Percentiles rank a stretch among this genome's conserved stretches.
These are phyloP conservation scores for Cheirogaleus medius DNA, from an alignment of 2,113 vertebrate species.

Conservation along the genomic window DNA sequence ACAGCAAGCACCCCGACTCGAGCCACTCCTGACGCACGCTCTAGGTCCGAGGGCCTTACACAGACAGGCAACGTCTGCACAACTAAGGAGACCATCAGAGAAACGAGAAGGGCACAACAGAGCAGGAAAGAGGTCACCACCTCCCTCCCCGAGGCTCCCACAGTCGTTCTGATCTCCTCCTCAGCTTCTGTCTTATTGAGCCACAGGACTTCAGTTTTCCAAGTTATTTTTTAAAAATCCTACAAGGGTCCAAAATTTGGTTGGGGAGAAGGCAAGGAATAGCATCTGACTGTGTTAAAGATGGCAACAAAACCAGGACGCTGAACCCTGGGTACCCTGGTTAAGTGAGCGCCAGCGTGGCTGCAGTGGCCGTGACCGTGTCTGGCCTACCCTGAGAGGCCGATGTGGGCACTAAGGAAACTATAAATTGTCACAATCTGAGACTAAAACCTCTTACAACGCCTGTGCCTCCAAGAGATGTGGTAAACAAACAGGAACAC, in stretches of 20 bases:
- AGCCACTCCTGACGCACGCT: no score
- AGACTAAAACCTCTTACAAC: no score
- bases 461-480: rapidly evolving
- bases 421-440: rapidly evolving
- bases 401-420: not conserved
- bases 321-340: not conserved
- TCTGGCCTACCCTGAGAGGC: not conserved
- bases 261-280: rapidly evolving
- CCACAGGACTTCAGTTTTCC: not conserved
- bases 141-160: rapidly evolving
- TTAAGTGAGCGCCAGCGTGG: rapidly evolving
- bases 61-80: rapidly evolving
- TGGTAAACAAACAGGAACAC: rapidly evolving
- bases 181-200: not conserved
- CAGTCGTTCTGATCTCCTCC: not conserved
- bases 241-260: not conserved
- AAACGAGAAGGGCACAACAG: not conserved
- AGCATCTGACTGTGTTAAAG: rapidly evolving
- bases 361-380: rapidly evolving
- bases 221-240: no score
- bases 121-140: no score
- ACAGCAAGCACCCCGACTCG: not conserved
- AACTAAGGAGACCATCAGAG: rapidly evolving
- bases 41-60: rapidly evolving
- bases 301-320: no score